Evolutionary conservation across 2,797 vertebrate genomes (phyloP).

Genomic region (Eulemur rubriventer): DNA sequence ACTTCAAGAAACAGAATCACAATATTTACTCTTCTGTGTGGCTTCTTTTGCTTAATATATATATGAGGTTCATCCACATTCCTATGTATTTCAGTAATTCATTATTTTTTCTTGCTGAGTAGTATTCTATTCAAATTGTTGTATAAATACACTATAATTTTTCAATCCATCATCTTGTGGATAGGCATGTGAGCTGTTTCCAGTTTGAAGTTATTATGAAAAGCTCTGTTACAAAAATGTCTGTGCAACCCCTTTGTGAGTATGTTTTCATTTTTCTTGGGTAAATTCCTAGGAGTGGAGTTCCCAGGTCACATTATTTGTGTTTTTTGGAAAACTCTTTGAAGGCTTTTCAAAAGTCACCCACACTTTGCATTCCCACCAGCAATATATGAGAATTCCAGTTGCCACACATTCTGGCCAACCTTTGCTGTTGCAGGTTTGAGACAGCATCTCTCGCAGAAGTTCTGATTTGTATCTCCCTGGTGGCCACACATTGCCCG

Average conservation of each 20-base stretch:
- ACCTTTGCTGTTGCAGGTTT: not conserved
- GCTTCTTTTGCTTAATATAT: not conserved
- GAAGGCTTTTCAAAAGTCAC: not conserved
- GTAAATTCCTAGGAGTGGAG: not conserved
- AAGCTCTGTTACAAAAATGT: not conserved
- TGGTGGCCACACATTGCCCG: too few species aligned
- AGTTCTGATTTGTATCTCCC: not conserved
- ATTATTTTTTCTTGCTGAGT: not conserved
- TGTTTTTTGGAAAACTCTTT: not conserved
- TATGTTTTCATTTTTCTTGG: not conserved
- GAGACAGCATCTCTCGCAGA: fast-evolving
- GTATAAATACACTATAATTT: not conserved
- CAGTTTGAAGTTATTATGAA: not conserved
- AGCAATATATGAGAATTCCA: not conserved
- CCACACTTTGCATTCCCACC: not conserved
- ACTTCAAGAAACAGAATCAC: not conserved
- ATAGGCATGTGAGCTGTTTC: not conserved
- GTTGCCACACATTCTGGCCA: not conserved
- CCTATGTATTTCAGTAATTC: not conserved
- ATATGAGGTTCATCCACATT: not conserved
- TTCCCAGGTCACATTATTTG: not conserved
- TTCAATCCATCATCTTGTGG: not conserved
- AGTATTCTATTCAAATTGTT: not conserved
- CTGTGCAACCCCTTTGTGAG: not conserved
- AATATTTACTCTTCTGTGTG: not conserved